Base-by-base conservation (phyloP, 2,113 vertebrate species). In the Lasiurus borealis region DNA sequence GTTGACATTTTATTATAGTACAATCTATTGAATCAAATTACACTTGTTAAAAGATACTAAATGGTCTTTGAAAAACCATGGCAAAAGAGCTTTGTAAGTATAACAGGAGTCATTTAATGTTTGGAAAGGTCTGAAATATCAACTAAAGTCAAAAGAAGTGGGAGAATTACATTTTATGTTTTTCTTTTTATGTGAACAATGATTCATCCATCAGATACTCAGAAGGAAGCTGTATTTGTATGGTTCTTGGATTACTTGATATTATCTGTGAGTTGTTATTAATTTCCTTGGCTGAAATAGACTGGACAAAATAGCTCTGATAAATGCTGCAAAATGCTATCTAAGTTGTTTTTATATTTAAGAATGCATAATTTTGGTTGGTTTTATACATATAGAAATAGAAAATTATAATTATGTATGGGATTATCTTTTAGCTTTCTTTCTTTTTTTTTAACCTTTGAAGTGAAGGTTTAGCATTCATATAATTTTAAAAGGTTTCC, bases 11-110 rank as follows among this genome's bases (percentile, higher is more conserved):
- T 88, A 95, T 91, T 88, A 84, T 54, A 91, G 78, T 52, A 44
- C 25, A 96, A 88, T 95, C 94, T 72, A 66, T 72, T 92, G 92
- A 95, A 95, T 95, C 78, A 92, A 91, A 96, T 96, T 95, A 94
- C 25, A 78, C 44, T 92, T 95, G 68, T 96, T 90, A 92, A 93
- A 92, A 90, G 90, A 85, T 80, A 85, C 36, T 73, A 96, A 96
- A 82, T 80, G 57, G 27, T 75, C 69, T 94, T 85, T 93, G 77
- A 66, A 93, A 96, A 90, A 59, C 34, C 71, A 64, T 6, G 1
- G 57, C 73, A 50, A 90, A 95, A 85, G 77, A 88, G 44, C 57
- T 95, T 97, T 93, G 36, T n/a, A 92, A 82, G 29, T 90, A 27
- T 80, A 94, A 72, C 15, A 88, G 72, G 80, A 95, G 50, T 85